Conservation (phyloP, 2,797 vertebrate species). For the Lacerta viridis region DNA sequence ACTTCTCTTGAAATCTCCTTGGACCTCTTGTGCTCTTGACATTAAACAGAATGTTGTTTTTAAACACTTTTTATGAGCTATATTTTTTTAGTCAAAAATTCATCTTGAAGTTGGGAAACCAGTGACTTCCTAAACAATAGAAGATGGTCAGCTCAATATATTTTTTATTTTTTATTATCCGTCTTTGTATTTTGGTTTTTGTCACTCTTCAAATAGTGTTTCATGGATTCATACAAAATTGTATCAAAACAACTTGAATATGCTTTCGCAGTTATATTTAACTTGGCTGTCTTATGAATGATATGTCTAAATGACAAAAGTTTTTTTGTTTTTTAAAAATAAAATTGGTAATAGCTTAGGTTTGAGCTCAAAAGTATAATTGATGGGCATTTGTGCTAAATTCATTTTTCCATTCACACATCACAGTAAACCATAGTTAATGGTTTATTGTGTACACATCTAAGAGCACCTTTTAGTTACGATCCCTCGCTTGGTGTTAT, state of each 20-base stretch:
- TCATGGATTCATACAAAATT: background rate
- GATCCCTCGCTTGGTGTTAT: background rate
- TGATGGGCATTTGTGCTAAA: background rate
- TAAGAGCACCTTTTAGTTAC: background rate
- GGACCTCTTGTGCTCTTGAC: slow-evolving; percentile 48
- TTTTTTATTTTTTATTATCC: no score
- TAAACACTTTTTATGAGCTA: slow-evolving; percentile 51
- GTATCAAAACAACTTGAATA: slow-evolving; percentile 8
- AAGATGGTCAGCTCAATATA: background rate
- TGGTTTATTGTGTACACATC: background rate
- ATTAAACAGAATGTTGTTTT: slow-evolving; percentile 47
- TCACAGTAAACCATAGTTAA: background rate
- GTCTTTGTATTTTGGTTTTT: background rate
- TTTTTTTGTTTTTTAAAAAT: background rate
- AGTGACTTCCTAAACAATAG: slow-evolving; percentile 21
- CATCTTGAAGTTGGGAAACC: slow-evolving; percentile 53
- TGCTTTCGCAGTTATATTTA: background rate
- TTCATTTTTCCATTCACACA: background rate
- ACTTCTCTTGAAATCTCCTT: slow-evolving; percentile 47
- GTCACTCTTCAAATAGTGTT: background rate
- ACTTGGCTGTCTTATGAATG: background rate
- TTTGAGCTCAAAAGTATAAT: background rate
- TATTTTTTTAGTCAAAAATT: slow-evolving; percentile 46
- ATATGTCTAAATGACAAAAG: background rate
- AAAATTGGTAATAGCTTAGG: background rate